These are phyloP conservation scores for Dione vanillae DNA, from an alignment of 2,888 invertebrate species.

Conservation along the genomic window DNA sequence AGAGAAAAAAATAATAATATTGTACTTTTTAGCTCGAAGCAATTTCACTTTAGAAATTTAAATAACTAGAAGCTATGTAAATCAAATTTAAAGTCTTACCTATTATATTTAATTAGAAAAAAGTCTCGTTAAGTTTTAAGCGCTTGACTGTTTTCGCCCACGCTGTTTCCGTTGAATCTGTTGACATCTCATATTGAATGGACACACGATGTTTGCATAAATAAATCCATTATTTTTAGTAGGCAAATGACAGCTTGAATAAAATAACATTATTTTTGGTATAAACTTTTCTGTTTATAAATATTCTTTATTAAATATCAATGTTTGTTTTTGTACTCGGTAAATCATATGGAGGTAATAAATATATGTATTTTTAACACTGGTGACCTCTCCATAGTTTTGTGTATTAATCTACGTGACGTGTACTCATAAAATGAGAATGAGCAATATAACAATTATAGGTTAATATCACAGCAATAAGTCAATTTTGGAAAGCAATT, in stretches of 20 bases:
- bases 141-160: slow-evolving; percentile 64
- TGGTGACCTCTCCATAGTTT: slow-evolving; percentile 37
- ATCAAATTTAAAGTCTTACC: no score
- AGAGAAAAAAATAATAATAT: no score
- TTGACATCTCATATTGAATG: slow-evolving; percentile 72
- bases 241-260: slow-evolving; percentile 49
- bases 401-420: slow-evolving; percentile 29
- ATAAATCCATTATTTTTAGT: slow-evolving; percentile 56
- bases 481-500: background rate
- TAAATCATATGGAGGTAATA: slow-evolving; percentile 36
- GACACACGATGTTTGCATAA: slow-evolving; percentile 70
- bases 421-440: background rate
- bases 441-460: no score
- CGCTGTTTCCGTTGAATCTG: slow-evolving; percentile 63
- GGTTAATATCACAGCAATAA: no score
- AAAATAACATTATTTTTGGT: slow-evolving; percentile 44
- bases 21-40: no score
- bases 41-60: no score
- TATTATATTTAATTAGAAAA: no score
- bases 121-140: slow-evolving; percentile 34
- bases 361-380: slow-evolving; percentile 36
- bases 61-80: no score
- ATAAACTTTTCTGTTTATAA: slow-evolving; percentile 37
- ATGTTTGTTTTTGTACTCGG: slow-evolving; percentile 44
- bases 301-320: slow-evolving; percentile 45